Conservation (phyloP, 2,888 invertebrate genomes). For the Cristatella mucedo region DNA sequence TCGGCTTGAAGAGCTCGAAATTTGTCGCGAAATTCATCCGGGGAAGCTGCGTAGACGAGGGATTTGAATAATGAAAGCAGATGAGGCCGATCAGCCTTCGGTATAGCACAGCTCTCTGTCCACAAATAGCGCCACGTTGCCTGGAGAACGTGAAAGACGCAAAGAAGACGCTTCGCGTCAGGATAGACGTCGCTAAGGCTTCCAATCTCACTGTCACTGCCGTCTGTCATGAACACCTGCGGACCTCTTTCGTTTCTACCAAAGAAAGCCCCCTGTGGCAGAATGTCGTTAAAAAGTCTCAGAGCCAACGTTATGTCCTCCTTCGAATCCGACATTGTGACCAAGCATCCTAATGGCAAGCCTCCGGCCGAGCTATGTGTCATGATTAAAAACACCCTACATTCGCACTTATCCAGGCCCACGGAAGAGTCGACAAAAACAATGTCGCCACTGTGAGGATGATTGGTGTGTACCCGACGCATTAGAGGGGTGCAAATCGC, state of each 20-base stretch:
- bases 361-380: background rate
- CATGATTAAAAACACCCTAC: background rate
- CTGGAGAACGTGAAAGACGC: conserved; percentile 7
- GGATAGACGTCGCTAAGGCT: conserved; percentile 1
- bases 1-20: background rate
- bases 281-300: background rate
- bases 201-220: background rate
- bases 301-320: background rate
- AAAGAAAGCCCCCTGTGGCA: background rate
- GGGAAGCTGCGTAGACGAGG: background rate
- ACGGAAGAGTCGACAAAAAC: background rate
- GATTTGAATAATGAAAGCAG: conserved; percentile 1
- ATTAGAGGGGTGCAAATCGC: background rate
- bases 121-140: conserved; percentile 3
- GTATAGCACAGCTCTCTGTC: background rate
- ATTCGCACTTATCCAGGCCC: background rate
- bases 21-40: background rate
- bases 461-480: background rate
- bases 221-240: background rate
- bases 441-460: background rate
- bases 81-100: background rate
- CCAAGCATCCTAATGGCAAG: background rate
- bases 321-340: background rate
- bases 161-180: background rate
- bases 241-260: background rate